These are phyloP conservation scores for Mormyrus hasselquistii DNA, from an alignment of 2,797 vertebrate genomes.

Conservation along the genomic window DNA sequence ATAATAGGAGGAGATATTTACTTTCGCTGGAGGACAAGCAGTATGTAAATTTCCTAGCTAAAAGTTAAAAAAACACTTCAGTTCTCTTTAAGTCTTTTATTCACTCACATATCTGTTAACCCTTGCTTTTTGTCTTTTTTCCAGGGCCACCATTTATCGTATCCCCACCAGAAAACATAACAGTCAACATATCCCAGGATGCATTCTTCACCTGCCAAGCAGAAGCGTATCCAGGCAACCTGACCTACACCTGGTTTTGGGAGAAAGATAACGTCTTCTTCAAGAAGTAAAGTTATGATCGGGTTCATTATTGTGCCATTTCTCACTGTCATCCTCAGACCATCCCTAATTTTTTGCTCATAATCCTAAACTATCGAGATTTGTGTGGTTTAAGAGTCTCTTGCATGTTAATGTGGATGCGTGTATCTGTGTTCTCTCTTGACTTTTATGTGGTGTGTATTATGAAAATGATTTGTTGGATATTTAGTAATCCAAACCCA, in stretches of 20 bases:
- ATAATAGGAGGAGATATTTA: not conserved
- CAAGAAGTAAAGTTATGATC: constrained; percentile 88
- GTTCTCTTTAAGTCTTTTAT: not conserved
- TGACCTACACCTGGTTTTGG: constrained; percentile 98
- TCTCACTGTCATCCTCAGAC: constrained; percentile 1
- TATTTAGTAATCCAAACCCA: not conserved
- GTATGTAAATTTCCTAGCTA: not conserved
- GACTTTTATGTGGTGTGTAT: not conserved
- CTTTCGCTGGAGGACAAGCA: not conserved
- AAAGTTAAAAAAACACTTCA: not conserved
- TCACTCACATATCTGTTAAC: not conserved
- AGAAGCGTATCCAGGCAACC: constrained; percentile 94
- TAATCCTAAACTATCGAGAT: not conserved
- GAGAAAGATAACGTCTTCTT: constrained; percentile 98
- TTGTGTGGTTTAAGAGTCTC: not conserved
- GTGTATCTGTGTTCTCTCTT: not conserved
- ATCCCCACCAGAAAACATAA: constrained; percentile 93
- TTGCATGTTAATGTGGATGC: not conserved
- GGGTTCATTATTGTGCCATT: constrained; percentile 50
- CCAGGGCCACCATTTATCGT: constrained; percentile 93
- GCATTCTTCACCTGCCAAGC: constrained; percentile 98
- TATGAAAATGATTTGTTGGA: not conserved
- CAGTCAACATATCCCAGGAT: constrained; percentile 98
- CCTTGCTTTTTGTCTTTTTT: constrained; percentile 17
- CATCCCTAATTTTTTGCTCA: not conserved